These are phyloP conservation scores for Bimastos eiseni DNA, from an alignment of 2,888 invertebrate genomes.

Conservation along the genomic window DNA sequence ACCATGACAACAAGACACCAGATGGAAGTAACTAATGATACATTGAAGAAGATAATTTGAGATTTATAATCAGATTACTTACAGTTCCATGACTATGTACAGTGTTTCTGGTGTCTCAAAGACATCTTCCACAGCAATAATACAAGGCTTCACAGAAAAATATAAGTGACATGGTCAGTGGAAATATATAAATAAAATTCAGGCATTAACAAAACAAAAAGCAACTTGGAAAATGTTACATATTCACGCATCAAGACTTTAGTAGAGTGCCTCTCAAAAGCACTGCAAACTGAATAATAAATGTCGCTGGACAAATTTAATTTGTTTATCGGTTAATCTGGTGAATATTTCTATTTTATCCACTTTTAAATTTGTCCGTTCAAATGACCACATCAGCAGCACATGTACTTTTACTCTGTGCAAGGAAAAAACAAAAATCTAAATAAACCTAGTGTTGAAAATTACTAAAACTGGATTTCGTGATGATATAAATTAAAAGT, in stretches of 20 bases:
- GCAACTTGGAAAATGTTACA: too few species aligned
- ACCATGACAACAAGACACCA: not conserved
- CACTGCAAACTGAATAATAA: not conserved
- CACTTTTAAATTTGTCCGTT: not conserved
- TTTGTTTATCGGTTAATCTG: not conserved
- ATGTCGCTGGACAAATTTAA: not conserved
- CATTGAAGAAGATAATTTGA: not conserved
- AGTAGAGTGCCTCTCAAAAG: not conserved
- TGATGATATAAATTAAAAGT: not conserved
- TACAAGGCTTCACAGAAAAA: slow-evolving; percentile 71
- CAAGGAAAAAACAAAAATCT: not conserved
- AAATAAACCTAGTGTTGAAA: not conserved
- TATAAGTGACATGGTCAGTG: not conserved
- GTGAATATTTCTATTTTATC: not conserved
- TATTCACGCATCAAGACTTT: not conserved
- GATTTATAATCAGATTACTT: slow-evolving; percentile 46
- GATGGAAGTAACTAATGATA: not conserved
- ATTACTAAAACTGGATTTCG: too few species aligned
- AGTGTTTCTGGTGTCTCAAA: slow-evolving; percentile 75
- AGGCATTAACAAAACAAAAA: not conserved
- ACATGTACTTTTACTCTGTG: not conserved
- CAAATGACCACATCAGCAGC: not conserved
- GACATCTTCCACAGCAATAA: slow-evolving; percentile 80
- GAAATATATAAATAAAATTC: not conserved
- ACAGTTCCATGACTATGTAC: slow-evolving; percentile 80